phyloP scores from a whole-genome alignment of 23 tunicate genomes.

The Botrylloides violaceus region DNA sequence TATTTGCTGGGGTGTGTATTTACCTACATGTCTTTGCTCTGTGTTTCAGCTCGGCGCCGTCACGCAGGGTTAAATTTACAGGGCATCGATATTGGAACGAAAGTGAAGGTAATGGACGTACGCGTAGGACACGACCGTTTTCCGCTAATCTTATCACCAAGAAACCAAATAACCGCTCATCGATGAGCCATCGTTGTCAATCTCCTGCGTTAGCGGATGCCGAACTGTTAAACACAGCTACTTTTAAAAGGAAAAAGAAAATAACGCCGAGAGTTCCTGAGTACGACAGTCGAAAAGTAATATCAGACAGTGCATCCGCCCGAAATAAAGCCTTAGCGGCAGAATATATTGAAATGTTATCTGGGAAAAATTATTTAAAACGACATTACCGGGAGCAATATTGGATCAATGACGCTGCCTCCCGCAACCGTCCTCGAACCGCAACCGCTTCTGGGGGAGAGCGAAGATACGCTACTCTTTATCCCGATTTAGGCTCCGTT shows the following conservation, averaged over 20 bases:
- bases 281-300: slow-evolving; percentile 19
- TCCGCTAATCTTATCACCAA: slow-evolving; percentile 9
- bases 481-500: slow-evolving; percentile 25
- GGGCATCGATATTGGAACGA: neutral
- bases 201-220: neutral
- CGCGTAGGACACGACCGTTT: slow-evolving; percentile 13
- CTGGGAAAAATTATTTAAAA: slow-evolving; percentile 15
- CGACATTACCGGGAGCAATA: slow-evolving; percentile 25
- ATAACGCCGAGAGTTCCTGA: slow-evolving; percentile 9
- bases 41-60: no score
- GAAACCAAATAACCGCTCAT: neutral
- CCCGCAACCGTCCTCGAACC: neutral
- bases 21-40: no score
- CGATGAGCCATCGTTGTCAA: slow-evolving; percentile 5
- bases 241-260: slow-evolving; percentile 2
- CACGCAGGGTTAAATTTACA: neutral
- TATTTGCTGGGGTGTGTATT: no score
- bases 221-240: neutral
- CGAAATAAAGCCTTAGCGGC: slow-evolving; percentile 3
- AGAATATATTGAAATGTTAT: slow-evolving; percentile 18
- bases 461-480: slow-evolving; percentile 4
- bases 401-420: slow-evolving; percentile 2
- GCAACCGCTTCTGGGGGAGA: neutral
- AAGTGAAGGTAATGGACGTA: neutral
- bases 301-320: slow-evolving; percentile 16